A percentile compares a stretch with the other conserved stretches of the same genome.
Evolutionary conservation across 92 coral and sea anemone species (phyloP).

Genomic region (Porites evermanni): DNA sequence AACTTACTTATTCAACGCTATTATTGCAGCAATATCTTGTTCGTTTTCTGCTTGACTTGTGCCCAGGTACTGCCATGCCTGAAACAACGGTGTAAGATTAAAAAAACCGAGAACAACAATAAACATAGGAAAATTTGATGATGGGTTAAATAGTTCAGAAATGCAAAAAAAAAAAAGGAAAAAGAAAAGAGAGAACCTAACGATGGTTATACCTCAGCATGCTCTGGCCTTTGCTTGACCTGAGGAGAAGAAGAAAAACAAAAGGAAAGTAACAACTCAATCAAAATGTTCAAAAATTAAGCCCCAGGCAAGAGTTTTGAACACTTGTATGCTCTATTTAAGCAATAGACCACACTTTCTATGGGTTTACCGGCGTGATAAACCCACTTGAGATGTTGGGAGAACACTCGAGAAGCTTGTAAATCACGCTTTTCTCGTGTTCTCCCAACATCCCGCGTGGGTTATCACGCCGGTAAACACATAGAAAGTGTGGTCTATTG

Average conservation of each 20-base stretch:
- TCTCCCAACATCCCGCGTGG: too few relatives aligned
- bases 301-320: neutral
- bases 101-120: neutral
- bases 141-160: neutral
- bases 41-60: slow-evolving; percentile 99
- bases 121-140: neutral
- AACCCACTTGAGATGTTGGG: too few relatives aligned
- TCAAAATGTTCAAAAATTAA: neutral
- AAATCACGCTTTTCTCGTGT: too few relatives aligned
- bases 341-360: too few relatives aligned
- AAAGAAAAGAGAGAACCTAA: neutral
- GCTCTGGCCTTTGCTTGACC: slow-evolving; percentile 92
- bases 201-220: slow-evolving; percentile 78
- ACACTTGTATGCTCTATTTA: too few relatives aligned
- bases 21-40: slow-evolving; percentile 92
- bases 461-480: too few relatives aligned
- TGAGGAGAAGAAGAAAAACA: slow-evolving; percentile 14
- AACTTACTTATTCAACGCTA: slow-evolving; percentile 89
- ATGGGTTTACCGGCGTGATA: too few relatives aligned
- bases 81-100: neutral
- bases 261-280: neutral
- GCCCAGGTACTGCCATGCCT: slow-evolving; percentile 99
- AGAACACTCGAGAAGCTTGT: too few relatives aligned
- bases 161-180: neutral
- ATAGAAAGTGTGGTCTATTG: too few relatives aligned